phyloP scores from a whole-genome alignment of 2,113 vertebrate genomes.

The human region DNA sequence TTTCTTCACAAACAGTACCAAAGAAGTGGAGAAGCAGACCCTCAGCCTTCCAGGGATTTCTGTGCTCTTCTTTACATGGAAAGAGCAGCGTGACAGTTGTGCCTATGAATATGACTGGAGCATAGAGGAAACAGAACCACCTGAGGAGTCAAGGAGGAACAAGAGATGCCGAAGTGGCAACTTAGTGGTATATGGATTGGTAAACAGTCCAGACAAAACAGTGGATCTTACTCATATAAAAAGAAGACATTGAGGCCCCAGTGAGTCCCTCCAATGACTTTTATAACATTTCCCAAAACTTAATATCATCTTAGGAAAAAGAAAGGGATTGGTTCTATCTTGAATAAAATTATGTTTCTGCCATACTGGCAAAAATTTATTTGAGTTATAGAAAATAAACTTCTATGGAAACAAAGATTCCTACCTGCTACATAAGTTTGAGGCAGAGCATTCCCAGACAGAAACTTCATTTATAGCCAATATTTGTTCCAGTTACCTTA shows the following conservation, averaged over 20 bases:
- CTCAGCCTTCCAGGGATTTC: neutral
- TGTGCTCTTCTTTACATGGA: neutral
- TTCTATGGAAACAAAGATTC: neutral
- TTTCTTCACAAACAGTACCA: neutral
- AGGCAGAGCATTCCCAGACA: neutral
- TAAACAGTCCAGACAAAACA: neutral
- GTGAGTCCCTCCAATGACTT: neutral
- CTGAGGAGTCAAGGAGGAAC: too few species aligned
- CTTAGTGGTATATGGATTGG: neutral
- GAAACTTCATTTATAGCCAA: neutral
- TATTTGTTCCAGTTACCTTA: neutral
- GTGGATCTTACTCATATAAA: neutral
- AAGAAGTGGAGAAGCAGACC: accelerated
- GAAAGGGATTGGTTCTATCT: neutral
- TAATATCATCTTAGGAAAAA: neutral
- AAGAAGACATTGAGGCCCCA: neutral
- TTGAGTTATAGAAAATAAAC: neutral
- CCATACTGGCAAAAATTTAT: neutral
- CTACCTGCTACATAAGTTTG: neutral
- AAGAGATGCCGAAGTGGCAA: neutral
- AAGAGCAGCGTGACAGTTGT: neutral
- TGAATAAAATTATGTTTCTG: neutral
- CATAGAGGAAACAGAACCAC: neutral
- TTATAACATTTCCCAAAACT: neutral
- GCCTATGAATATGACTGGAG: neutral